Conservation (phyloP, 2,113 vertebrate genomes). For the Herpetotheres cachinnans region DNA sequence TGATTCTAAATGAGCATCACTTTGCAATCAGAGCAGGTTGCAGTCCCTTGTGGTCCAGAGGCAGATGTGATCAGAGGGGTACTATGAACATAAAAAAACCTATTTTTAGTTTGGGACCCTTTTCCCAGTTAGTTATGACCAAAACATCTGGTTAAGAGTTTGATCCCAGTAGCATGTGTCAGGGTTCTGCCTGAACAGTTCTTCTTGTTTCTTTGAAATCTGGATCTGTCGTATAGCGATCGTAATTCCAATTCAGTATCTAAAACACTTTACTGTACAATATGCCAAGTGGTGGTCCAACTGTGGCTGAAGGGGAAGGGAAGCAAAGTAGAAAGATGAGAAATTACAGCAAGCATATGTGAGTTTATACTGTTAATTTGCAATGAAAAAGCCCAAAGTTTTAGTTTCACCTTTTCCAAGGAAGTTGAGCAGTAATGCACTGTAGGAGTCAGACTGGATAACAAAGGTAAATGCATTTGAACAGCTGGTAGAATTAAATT, state of each 20-base stretch:
- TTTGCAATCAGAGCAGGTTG: background rate
- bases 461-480: background rate
- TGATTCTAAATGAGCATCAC: background rate
- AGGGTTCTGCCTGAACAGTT: background rate
- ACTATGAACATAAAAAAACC: background rate
- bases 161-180: background rate
- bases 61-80: background rate
- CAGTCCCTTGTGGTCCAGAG: background rate
- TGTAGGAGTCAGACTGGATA: background rate
- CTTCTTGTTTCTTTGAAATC: background rate
- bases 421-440: background rate
- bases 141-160: background rate
- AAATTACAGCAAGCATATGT: background rate
- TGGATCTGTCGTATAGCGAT: background rate
- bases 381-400: background rate
- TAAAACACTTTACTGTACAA: background rate
- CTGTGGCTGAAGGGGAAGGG: background rate
- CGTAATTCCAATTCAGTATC: background rate
- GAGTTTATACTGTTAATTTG: constrained; percentile 1
- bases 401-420: background rate
- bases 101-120: background rate
- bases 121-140: background rate
- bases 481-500: background rate
- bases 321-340: background rate
- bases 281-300: background rate